Base-by-base conservation (phyloP, 2,113 vertebrate species). In the Pitta sordida region DNA sequence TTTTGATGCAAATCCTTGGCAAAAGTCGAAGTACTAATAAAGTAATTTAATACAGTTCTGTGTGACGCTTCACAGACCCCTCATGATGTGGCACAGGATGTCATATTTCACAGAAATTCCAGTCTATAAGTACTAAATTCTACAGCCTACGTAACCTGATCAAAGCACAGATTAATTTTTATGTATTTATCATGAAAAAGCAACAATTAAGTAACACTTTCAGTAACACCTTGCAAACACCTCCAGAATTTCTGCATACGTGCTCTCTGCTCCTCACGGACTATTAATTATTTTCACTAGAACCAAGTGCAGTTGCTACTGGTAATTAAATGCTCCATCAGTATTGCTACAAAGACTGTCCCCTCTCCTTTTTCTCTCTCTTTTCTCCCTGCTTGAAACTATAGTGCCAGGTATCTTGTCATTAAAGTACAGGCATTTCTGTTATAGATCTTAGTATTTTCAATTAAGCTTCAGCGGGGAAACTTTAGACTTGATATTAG, bases 71-170 rank as follows among this genome's bases (percentile, higher is more conserved):
- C 71, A 60, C 43, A 88, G 51, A 24, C 7, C 17, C 29, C 34
- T 82, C 56, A 52, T 0, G 0, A 62, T 43, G 58, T 41, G 20
- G 34, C 1, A 0, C 11, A 46, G 69, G 22, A 41, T 19, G 13
- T 53, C 43, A 11, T 21, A 37, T 15, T 59, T 78, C 43, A 62
- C 22, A 27, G 68, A 86, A 55, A 10, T 67, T 19, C 23, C 1
- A 0, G 22, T 51, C 34, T 71, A 1, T 27, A 75, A 41, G 22
- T 19, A 85, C 30, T 20, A 22, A 70, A 79, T 63, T 55, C n/a
- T 79, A 90, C 70, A 80, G n/a, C 13, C 16, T 52, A 15, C 6
- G 32, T 53, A 90, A 70, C 34, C 39, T 41, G 20, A 63, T 39
- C 26, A 88, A 76, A 75, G 13, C 29, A 78, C 34, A 60, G 34